Conservation (phyloP, 1,140 invertebrate species). For the Drosophila sulfurigaster region DNA sequence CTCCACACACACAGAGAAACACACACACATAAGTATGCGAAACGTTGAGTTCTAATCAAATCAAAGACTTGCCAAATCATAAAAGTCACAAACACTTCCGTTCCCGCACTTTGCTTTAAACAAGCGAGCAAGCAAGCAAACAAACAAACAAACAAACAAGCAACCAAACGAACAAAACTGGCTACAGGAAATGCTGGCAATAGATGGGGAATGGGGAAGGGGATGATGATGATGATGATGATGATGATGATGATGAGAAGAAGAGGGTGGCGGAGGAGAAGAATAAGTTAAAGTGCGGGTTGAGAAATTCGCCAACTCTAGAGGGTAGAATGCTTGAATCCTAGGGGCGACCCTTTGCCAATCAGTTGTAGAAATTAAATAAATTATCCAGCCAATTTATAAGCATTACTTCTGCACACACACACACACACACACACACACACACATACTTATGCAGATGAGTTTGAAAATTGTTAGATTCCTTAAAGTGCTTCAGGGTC, state of each 20-base stretch:
- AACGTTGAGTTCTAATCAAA: slow-evolving; percentile 67
- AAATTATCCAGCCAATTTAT: slow-evolving; percentile 30
- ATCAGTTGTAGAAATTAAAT: slow-evolving; percentile 42
- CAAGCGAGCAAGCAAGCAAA: slow-evolving; percentile 33
- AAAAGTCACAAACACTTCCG: slow-evolving; percentile 65
- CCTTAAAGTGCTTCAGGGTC: neutral
- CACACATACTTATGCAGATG: slow-evolving; percentile 16
- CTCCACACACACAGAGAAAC: no score
- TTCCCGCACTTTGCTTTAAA: slow-evolving; percentile 30
- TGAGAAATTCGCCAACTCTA: no score
- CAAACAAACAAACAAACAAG: slow-evolving; percentile 29
- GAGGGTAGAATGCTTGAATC: neutral
- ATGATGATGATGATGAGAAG: no score
- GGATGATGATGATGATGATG: no score
- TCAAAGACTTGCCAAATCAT: slow-evolving; percentile 69
- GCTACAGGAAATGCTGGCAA: slow-evolving; percentile 23
- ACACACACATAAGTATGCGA: neutral
- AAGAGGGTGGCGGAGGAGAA: neutral
- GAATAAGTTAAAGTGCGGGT: no score
- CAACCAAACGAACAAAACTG: slow-evolving; percentile 20
- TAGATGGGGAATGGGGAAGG: neutral
- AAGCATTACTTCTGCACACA: no score
- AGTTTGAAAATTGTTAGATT: neutral
- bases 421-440: neutral
- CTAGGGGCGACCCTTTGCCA: neutral